Conservation (phyloP, 2,113 vertebrate genomes). For the Nestor notabilis region DNA sequence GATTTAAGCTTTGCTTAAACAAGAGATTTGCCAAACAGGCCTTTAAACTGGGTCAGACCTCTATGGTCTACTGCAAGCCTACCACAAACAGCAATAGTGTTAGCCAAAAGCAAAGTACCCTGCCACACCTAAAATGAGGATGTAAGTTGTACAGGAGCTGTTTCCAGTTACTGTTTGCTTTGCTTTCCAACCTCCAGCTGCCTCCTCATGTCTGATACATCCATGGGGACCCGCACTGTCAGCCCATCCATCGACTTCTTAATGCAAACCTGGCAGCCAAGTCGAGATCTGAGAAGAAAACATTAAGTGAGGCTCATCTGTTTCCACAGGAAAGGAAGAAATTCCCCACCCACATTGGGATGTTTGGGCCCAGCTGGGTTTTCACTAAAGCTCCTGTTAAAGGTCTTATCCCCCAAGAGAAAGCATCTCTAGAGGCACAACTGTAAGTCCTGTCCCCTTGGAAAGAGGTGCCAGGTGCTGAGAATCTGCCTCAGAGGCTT, state of each 20-base stretch:
- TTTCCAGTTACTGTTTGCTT: constrained; percentile 36
- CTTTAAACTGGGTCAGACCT: background rate
- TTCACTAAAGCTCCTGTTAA: background rate
- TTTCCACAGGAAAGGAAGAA: background rate
- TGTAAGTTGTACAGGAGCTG: fast-evolving
- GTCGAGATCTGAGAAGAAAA: constrained; percentile 72
- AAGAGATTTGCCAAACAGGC: background rate
- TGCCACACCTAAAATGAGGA: background rate
- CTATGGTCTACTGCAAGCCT: background rate
- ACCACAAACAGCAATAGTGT: background rate
- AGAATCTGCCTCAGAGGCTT: background rate
- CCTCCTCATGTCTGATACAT: constrained; percentile 63
- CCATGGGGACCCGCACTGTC: constrained; percentile 70
- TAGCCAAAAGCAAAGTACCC: background rate
- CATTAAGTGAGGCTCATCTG: background rate
- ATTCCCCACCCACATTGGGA: background rate
- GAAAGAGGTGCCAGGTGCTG: background rate
- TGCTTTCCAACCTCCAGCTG: constrained; percentile 54
- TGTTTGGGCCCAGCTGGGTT: background rate
- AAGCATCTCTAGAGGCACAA: background rate
- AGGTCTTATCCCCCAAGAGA: background rate
- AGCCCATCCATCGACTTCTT: constrained; percentile 76
- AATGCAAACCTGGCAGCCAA: constrained; percentile 79
- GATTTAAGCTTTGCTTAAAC: background rate
- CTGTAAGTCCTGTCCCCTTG: background rate